Evolutionary conservation across 2,113 vertebrate genomes (phyloP).

Genomic region (Saguinus midas): DNA sequence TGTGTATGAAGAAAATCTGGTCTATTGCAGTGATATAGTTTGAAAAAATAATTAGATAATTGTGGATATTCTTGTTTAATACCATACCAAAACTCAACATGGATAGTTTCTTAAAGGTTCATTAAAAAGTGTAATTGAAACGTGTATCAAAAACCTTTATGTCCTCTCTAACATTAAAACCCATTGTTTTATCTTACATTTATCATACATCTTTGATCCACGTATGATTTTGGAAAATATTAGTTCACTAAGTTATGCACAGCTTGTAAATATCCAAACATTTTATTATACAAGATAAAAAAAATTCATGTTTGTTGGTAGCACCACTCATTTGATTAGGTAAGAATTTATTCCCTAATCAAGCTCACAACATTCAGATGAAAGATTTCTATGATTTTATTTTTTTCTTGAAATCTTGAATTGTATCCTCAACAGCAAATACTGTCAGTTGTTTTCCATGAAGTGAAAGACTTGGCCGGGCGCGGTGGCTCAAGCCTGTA

Average conservation of each 20-base stretch:
- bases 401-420: background rate
- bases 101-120: too few species aligned
- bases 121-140: background rate
- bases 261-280: background rate
- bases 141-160: accelerated
- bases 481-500: too few species aligned
- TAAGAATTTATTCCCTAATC: background rate
- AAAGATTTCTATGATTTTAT: background rate
- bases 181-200: background rate
- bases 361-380: too few species aligned
- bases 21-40: background rate
- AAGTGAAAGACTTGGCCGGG: background rate
- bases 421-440: background rate
- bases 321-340: too few species aligned
- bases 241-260: background rate
- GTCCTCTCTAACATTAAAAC: background rate
- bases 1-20: background rate
- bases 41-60: background rate
- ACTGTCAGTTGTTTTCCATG: background rate
- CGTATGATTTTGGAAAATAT: background rate
- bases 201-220: accelerated
- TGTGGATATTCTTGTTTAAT: background rate
- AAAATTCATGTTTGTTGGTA: background rate
- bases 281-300: background rate
- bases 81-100: background rate